Base-by-base conservation (phyloP, 2,113 vertebrate genomes). In the Asarcornis scutulata region DNA sequence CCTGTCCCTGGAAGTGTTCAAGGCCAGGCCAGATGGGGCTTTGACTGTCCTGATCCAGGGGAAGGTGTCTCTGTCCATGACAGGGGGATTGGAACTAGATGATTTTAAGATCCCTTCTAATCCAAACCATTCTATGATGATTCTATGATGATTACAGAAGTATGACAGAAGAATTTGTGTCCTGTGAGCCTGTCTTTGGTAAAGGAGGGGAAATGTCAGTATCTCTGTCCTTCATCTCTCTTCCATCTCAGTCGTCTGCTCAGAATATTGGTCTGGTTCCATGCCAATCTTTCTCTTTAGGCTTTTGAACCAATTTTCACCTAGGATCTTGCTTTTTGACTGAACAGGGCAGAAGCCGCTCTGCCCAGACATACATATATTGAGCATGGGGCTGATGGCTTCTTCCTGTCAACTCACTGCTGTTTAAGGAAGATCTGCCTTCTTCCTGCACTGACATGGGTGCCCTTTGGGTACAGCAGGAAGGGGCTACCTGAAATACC, bases 341-440 rank as follows among this genome's bases (percentile, higher is more conserved):
- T 17, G 52, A 25, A 20, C 10, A 27, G 23, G 40, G 21, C 42
- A 72, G 53, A 32, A 68, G 10, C 6, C 56, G 48, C 80, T 26
- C 63, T 3, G 8, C 53, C 20, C 26, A 31, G 11, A 9, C 16
- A 8, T 25, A 15, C 5, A 5, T 1, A 18, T 2, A 0, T 20
- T 20, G 18, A 59, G 9, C 14, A 21, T 40, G 75, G 34, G 38
- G 12, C 36, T 50, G 68, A 5, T 26, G 75, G 29, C 2, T 34
- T 21, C 12, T 62, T 56, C 11, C 75, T 67, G 44, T 17, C 4
- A 4, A 29, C 23, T 63, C 16, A 14, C 6, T 6, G 80, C 7
- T 36, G 5, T 16, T 66, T 63, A 8, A 26, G 58, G 59, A 56
- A 7, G 14, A 50, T 36, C 46, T 84, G 26, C 17, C 13, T 52